Conservation (phyloP, 2,797 vertebrate genomes). For the Ceryle rudis region DNA sequence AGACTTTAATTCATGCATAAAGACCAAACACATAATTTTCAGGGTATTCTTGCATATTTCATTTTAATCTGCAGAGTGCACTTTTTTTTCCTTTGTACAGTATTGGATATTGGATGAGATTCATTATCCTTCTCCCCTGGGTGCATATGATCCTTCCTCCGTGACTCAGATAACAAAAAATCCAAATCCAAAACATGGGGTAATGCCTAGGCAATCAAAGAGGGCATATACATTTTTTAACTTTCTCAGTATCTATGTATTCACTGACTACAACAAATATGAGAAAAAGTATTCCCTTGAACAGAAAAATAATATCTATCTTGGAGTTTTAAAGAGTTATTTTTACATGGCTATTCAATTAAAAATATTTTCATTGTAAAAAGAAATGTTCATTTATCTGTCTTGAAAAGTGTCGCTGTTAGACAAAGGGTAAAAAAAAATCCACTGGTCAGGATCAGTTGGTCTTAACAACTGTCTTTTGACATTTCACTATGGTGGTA, state of each 20-base stretch:
- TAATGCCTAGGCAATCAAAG: constrained; percentile 31
- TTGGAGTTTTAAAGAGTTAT: not conserved
- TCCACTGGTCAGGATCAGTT: not conserved
- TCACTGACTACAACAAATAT: not conserved
- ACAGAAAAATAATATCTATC: not conserved
- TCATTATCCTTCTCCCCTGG: constrained; percentile 58
- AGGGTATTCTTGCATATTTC: constrained; percentile 62
- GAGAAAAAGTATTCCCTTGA: not conserved
- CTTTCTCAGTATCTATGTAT: not conserved
- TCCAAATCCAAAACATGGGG: constrained; percentile 38
- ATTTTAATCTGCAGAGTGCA: constrained; percentile 55
- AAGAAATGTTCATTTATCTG: not conserved
- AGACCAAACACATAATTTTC: constrained; percentile 52
- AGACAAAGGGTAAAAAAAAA: not conserved
- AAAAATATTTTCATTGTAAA: not conserved
- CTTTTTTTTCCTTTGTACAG: constrained; percentile 9
- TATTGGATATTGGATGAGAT: constrained; percentile 14
- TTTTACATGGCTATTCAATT: constrained; percentile 33
- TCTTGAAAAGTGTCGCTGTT: not conserved
- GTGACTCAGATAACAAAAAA: constrained; percentile 44
- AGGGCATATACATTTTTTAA: not conserved
- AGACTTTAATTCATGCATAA: constrained; percentile 67
- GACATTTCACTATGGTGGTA: not conserved
- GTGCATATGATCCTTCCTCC: not conserved
- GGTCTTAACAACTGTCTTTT: not conserved